Conservation (phyloP, 92 coral and sea anemone genomes). For the Epizoanthus rinbou region DNA sequence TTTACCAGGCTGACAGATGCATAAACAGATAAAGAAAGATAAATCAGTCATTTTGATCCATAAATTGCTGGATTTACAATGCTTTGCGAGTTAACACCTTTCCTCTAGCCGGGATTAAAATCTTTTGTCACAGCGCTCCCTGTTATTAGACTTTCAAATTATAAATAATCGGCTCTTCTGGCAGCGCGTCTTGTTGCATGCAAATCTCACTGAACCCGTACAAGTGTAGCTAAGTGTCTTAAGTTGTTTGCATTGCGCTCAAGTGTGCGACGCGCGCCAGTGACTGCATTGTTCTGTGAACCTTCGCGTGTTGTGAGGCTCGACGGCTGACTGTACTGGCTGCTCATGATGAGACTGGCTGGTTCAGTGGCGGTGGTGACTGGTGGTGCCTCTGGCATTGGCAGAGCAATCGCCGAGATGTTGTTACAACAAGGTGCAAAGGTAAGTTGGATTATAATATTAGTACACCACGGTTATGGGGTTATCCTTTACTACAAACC, state of each 20-base stretch:
- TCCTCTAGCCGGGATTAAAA: too few species aligned
- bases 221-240: not conserved
- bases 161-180: too few species aligned
- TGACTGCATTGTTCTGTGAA: not conserved
- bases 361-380: conserved; percentile 34
- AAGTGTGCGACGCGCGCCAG: not conserved
- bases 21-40: too few species aligned
- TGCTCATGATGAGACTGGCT: conserved; percentile 7
- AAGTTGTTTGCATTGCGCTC: conserved; percentile 24
- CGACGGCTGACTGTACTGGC: not conserved
- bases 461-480: too few species aligned
- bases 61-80: too few species aligned
- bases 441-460: not conserved
- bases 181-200: conserved; percentile 22
- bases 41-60: too few species aligned
- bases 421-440: conserved; percentile 26
- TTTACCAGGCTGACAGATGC: too few species aligned
- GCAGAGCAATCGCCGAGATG: conserved; percentile 23
- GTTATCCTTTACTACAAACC: too few species aligned
- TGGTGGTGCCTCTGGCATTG: conserved; percentile 37
- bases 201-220: conserved; percentile 4
- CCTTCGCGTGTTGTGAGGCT: not conserved
- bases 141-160: too few species aligned
- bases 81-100: too few species aligned
- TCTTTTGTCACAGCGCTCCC: too few species aligned